phyloP scores from a whole-genome alignment of 2,888 invertebrate genomes.

The Azorinus chamasolen region DNA sequence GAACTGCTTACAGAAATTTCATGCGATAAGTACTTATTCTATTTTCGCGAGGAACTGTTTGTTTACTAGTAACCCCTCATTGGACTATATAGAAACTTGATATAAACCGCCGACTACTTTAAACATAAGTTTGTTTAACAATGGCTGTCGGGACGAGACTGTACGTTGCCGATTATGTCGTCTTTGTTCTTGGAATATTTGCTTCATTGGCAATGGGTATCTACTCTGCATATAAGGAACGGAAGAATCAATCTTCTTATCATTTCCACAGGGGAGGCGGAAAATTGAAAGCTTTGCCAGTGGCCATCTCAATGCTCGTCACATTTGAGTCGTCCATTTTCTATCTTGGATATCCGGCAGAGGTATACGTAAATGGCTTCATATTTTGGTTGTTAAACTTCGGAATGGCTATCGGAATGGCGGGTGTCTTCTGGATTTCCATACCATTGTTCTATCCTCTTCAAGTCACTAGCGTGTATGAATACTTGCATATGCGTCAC shows the following conservation, averaged over 20 bases:
- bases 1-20: too few species aligned
- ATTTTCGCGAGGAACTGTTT: too few species aligned
- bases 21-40: too few species aligned
- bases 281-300: conserved; percentile 25
- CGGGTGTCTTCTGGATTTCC: conserved; percentile 12
- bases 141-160: too few species aligned
- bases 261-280: conserved; percentile 17
- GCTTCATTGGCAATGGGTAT: conserved; percentile 29
- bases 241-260: conserved; percentile 10
- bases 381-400: conserved; percentile 17
- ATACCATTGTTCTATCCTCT: conserved; percentile 28
- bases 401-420: conserved; percentile 13
- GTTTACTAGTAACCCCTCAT: too few species aligned
- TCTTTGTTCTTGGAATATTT: conserved; percentile 24
- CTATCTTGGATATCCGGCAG: conserved; percentile 26
- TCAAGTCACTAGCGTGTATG: conserved; percentile 26
- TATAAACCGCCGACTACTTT: too few species aligned
- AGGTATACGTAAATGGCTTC: conserved; percentile 28
- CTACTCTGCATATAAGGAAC: conserved; percentile 31
- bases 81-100: too few species aligned
- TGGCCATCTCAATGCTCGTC: conserved; percentile 24
- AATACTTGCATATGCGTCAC: conserved; percentile 19
- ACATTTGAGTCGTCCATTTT: conserved; percentile 31
- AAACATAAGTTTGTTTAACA: too few species aligned
- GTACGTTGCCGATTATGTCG: conserved; percentile 25